Evolutionary conservation across 2,113 vertebrate genomes (phyloP).

Genomic region (Rhea pennata): DNA sequence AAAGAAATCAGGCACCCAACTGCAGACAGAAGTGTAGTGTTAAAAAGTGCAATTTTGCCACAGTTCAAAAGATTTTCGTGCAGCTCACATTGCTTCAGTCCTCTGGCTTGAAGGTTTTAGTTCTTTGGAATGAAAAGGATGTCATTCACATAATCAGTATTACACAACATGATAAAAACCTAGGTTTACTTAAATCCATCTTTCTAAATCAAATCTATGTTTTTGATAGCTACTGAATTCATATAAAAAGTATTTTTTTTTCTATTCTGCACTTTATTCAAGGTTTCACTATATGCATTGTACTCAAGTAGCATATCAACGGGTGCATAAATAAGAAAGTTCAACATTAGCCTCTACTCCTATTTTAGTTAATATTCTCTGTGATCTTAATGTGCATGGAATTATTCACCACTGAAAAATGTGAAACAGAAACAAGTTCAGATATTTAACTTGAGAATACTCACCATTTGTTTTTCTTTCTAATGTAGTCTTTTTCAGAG

Average conservation of each 20-base stretch:
- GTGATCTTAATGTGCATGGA: not conserved
- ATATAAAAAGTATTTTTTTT: not conserved
- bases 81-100: not conserved
- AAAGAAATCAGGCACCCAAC: not conserved
- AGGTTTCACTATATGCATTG: not conserved
- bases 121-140: slow-evolving; percentile 27
- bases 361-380: not conserved
- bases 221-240: not conserved
- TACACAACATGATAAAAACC: not conserved
- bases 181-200: not conserved
- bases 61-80: not conserved
- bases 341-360: not conserved
- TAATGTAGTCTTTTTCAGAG: slow-evolving; percentile 96
- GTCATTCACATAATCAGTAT: not conserved
- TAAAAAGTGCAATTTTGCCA: not conserved
- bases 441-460: slow-evolving; percentile 54
- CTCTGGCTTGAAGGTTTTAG: not conserved
- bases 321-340: not conserved
- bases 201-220: not conserved
- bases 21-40: not conserved
- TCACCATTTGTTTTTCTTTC: slow-evolving; percentile 99
- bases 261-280: not conserved
- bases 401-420: not conserved
- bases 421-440: not conserved
- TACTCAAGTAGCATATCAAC: not conserved